Evolutionary conservation across 2,888 invertebrate genomes (phyloP), one percentile per base, ranked within the genome.

Genomic region (Caenorhabditis virilis): DNA sequence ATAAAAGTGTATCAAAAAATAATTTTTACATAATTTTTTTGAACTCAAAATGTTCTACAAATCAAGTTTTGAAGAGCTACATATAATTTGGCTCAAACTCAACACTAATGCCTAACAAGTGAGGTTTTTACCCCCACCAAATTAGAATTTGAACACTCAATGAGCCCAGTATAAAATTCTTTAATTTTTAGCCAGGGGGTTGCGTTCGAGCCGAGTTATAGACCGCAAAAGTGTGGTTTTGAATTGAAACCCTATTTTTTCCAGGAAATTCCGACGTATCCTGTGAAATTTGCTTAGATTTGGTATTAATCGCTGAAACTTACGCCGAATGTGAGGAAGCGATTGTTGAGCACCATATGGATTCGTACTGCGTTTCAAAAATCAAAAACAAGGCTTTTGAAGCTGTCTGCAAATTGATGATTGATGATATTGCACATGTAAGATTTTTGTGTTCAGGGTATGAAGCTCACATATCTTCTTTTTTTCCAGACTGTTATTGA

Each of bases 291-390:
- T 72, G 71, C 39, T 48, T 74, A 16, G 64, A 68, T 45, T 52
- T 71, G 25, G 71, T 71, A 2, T 35, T 66, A 50, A 71, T 71
- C 36, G 67, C 56, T 18, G 66, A 71, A 51, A 68, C 68, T 23
- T 71, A 71, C 47, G 56, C 63, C 13, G 71, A 71, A 41, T 71
- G 71, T 47, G 71, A 57, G 18, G 71, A 71, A 36, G 69, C 69
- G 26, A 47, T 58, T 25, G 36, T 59, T 9, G 54, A 69, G 27
- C 69, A 69, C 33, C 57, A 65, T 30, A 58, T 65, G 62, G 69
- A 69, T 9, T 30, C 41, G n/a, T 56, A 69, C 25, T 69, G 69
- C 45, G 56, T 56, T 13, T 47, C 62, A n/a, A 27, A 69, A n/a
- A 16, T 62, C 36, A 54, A 55, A 36, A 62, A 62, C 48, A 58